Conservation (phyloP, 2,888 invertebrate species). For the Nymphalis c-album region DNA sequence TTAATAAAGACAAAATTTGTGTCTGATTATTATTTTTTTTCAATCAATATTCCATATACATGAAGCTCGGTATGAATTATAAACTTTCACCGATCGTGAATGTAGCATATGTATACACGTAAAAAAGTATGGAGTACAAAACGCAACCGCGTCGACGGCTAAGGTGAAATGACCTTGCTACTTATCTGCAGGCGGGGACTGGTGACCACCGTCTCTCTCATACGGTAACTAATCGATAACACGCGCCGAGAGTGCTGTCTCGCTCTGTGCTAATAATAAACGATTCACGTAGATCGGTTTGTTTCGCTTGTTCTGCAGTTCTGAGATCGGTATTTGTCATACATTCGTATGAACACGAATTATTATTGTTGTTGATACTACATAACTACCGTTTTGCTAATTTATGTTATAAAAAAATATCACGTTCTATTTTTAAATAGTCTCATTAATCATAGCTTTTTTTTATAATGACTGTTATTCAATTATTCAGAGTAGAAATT, state of each 20-base stretch:
- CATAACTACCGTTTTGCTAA: too few species aligned
- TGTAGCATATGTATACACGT: slow-evolving; percentile 14
- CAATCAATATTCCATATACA: neutral
- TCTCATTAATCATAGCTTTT: too few species aligned
- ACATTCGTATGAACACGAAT: slow-evolving; percentile 33
- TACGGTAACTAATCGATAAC: slow-evolving; percentile 57
- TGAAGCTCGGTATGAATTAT: neutral
- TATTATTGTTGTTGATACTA: neutral
- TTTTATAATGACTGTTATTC: too few species aligned
- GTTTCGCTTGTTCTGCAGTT: slow-evolving; percentile 54
- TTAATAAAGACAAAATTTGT: too few species aligned
- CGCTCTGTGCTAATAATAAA: slow-evolving; percentile 71
- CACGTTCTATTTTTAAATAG: neutral
- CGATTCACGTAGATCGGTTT: slow-evolving; percentile 37
- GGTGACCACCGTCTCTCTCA: slow-evolving; percentile 52
- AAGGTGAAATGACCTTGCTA: slow-evolving; percentile 71
- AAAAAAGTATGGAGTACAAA: slow-evolving; percentile 31
- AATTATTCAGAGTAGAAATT: too few species aligned
- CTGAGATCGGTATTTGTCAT: slow-evolving; percentile 51
- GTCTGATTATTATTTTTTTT: too few species aligned
- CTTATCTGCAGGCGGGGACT: slow-evolving; percentile 62
- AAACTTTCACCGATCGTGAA: slow-evolving; percentile 21
- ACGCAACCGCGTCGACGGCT: slow-evolving; percentile 43
- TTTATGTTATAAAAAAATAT: neutral
- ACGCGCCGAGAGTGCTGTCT: slow-evolving; percentile 51